phyloP scores from a whole-genome alignment of 2,888 invertebrate species.

The Ceratothoa steindachneri region DNA sequence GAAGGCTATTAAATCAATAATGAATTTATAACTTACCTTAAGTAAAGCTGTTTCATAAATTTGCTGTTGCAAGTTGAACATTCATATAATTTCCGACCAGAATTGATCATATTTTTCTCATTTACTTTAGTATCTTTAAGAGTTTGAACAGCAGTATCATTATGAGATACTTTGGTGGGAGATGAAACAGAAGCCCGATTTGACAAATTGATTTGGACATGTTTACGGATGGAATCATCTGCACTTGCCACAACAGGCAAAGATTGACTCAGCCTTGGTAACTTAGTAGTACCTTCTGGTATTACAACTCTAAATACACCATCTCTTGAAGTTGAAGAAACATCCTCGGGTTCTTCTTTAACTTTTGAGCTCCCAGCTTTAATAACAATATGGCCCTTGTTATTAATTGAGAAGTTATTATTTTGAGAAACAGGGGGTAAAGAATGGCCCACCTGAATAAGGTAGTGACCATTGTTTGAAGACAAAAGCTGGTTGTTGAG shows the following conservation, averaged over 20 bases:
- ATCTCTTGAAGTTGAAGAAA: neutral
- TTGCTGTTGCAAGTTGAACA: constrained; percentile 43
- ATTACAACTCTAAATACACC: constrained; percentile 33
- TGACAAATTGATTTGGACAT: constrained; percentile 35
- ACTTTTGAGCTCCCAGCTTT: constrained; percentile 16
- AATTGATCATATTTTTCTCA: constrained; percentile 11
- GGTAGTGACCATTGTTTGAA: constrained; percentile 26
- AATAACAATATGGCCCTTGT: constrained; percentile 36
- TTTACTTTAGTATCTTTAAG: neutral
- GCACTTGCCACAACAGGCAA: neutral
- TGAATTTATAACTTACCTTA: constrained; percentile 31
- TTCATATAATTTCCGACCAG: constrained; percentile 23
- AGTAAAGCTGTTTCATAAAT: constrained; percentile 32
- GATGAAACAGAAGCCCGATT: constrained; percentile 16
- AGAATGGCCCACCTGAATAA: constrained; percentile 37
- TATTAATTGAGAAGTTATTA: constrained; percentile 10
- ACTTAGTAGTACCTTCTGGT: constrained; percentile 32
- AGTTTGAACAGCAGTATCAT: neutral
- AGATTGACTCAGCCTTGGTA: constrained; percentile 4
- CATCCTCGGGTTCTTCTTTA: neutral
- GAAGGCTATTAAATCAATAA: too few species aligned
- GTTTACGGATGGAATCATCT: constrained; percentile 35
- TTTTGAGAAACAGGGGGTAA: constrained; percentile 4
- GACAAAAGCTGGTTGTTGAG: neutral
- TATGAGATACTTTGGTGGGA: constrained; percentile 1